Conservation (phyloP, 2,888 invertebrate genomes). For the Himalopsyche tibetana region DNA sequence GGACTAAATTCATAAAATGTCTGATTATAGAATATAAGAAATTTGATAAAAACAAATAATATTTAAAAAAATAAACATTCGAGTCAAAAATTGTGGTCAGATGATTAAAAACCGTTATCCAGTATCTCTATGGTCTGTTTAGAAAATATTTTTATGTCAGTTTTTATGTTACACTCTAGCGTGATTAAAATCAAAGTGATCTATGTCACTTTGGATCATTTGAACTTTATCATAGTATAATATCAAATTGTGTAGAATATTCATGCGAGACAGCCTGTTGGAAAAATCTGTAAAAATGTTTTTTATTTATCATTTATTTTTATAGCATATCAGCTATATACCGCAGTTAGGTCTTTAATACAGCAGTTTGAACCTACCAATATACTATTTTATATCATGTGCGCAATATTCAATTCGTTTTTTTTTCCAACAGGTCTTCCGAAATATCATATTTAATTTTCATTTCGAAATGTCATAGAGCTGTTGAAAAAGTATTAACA, state of each 20-base stretch:
- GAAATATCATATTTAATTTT: too few relatives aligned
- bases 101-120: slow-evolving; percentile 9
- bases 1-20: slow-evolving; percentile 36
- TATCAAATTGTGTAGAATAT: neutral
- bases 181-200: neutral
- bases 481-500: too few relatives aligned
- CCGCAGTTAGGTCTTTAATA: too few relatives aligned
- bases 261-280: neutral
- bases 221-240: neutral
- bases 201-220: neutral
- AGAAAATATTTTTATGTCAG: neutral
- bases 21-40: slow-evolving; percentile 38
- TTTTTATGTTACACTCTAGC: neutral
- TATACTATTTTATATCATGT: too few relatives aligned
- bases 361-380: too few relatives aligned
- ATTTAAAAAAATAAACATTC: neutral
- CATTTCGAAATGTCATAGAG: too few relatives aligned
- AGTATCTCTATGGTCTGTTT: neutral
- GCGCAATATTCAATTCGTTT: too few relatives aligned
- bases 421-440: too few relatives aligned
- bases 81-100: slow-evolving; percentile 13
- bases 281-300: neutral
- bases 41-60: slow-evolving; percentile 31
- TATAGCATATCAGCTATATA: too few relatives aligned
- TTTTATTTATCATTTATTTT: too few relatives aligned